These are phyloP conservation scores for Nephrotoma appendiculata DNA, from an alignment of 2,888 invertebrate genomes.

Conservation along the genomic window DNA sequence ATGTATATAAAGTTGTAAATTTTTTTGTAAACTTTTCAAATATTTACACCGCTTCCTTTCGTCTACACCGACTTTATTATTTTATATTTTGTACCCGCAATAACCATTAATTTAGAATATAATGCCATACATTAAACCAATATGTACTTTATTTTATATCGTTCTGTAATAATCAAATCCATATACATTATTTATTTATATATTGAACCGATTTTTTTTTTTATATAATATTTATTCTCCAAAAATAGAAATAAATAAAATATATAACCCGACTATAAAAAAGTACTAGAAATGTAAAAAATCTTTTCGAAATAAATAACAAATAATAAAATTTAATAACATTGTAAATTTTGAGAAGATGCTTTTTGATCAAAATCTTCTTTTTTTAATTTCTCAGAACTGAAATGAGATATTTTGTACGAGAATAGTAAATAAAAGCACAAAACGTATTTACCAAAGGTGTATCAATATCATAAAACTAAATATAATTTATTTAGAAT, in stretches of 20 bases:
- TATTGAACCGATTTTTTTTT: background rate
- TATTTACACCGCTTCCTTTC: background rate
- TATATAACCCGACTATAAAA: background rate
- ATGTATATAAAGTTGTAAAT: background rate
- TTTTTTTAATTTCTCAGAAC: no score
- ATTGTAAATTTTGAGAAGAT: background rate
- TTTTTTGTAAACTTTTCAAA: background rate
- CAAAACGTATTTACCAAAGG: no score
- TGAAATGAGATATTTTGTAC: no score
- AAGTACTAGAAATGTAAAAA: background rate
- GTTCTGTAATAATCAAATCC: background rate
- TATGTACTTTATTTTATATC: background rate
- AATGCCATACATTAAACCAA: background rate
- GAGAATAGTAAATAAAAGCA: no score
- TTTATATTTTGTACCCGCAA: background rate
- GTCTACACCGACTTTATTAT: background rate
- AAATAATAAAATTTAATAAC: background rate
- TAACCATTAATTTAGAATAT: background rate
- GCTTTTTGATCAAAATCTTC: background rate
- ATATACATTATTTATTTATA: background rate
- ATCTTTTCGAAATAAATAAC: background rate
- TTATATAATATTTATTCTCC: background rate
- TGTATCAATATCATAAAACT: no score
- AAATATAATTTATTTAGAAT: no score
- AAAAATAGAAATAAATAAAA: background rate